Conservation (phyloP, 2,888 invertebrate genomes). For the Xestia rhomboidea region DNA sequence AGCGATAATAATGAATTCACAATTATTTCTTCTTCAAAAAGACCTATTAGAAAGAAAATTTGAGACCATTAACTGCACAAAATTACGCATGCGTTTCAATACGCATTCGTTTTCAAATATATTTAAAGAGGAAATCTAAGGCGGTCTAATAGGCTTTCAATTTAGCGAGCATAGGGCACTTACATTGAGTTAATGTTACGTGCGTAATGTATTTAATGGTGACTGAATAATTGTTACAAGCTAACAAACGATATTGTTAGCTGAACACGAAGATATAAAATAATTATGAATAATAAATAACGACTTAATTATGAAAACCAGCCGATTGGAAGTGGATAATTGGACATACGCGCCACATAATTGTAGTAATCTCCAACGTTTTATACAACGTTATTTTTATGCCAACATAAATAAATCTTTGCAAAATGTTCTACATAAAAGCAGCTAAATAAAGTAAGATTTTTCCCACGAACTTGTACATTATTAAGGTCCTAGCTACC, state of each 20-base stretch:
- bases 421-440: slow-evolving; percentile 30
- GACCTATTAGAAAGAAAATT: no score
- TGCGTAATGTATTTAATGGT: slow-evolving; percentile 35
- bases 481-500: slow-evolving; percentile 74
- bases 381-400: slow-evolving; percentile 14
- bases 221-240: slow-evolving; percentile 45
- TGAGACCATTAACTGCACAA: slow-evolving; percentile 1
- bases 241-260: slow-evolving; percentile 49
- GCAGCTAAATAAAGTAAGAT: slow-evolving; percentile 46
- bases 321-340: slow-evolving; percentile 27
- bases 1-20: no score
- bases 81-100: slow-evolving; percentile 9
- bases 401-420: slow-evolving; percentile 8
- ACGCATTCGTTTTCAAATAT: slow-evolving; percentile 28
- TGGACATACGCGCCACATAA: slow-evolving; percentile 29
- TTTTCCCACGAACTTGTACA: slow-evolving; percentile 76
- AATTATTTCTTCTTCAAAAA: no score
- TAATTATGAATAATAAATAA: slow-evolving; percentile 45
- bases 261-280: slow-evolving; percentile 50
- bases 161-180: slow-evolving; percentile 43
- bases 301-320: slow-evolving; percentile 32
- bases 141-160: slow-evolving; percentile 35
- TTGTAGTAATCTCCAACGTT: slow-evolving; percentile 16
- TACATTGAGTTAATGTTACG: slow-evolving; percentile 43
- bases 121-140: slow-evolving; percentile 17